Evolutionary conservation across 2,797 vertebrate species (phyloP).

Genomic region (Limosa lapponica): DNA sequence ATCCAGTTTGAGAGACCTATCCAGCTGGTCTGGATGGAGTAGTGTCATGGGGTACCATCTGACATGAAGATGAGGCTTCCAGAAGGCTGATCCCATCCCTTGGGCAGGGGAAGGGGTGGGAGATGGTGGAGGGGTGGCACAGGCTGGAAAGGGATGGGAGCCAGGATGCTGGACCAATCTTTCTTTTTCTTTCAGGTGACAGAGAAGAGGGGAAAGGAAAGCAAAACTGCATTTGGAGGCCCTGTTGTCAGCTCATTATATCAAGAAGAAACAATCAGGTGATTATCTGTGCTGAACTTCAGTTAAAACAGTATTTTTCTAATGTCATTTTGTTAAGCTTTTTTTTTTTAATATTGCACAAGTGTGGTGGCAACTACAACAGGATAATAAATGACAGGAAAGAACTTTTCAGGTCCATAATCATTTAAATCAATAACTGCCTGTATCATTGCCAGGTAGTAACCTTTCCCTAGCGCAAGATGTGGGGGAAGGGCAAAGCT

Average conservation of each 20-base stretch:
- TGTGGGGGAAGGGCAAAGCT: conserved; percentile 44
- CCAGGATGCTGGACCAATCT: conserved; percentile 1
- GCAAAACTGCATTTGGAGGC: conserved; percentile 87
- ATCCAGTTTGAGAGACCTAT: not conserved
- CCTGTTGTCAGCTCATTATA: conserved; percentile 94
- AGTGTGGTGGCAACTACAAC: conserved; percentile 57
- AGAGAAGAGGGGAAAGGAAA: conserved; percentile 87
- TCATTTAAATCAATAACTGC: conserved; percentile 71
- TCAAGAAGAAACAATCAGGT: conserved; percentile 97
- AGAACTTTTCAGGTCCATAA: conserved; percentile 70
- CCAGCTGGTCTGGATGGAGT: not conserved
- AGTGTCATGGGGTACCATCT: fast-evolving
- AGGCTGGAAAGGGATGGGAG: not conserved
- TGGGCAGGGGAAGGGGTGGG: not conserved
- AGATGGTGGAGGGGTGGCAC: not conserved
- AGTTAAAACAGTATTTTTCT: conserved; percentile 5
- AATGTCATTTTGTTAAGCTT: conserved; percentile 7
- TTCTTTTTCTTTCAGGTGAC: conserved; percentile 67
- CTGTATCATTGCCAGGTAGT: conserved; percentile 64
- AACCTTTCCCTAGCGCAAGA: conserved; percentile 38
- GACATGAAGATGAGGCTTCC: not conserved
- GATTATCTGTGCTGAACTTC: conserved; percentile 53
- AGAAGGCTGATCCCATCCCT: not conserved
- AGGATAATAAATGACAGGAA: conserved; percentile 74
- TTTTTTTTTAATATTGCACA: conserved; percentile 51